Evolutionary conservation across 2,113 vertebrate genomes (phyloP).

Genomic region (human (Homo sapiens)): DNA sequence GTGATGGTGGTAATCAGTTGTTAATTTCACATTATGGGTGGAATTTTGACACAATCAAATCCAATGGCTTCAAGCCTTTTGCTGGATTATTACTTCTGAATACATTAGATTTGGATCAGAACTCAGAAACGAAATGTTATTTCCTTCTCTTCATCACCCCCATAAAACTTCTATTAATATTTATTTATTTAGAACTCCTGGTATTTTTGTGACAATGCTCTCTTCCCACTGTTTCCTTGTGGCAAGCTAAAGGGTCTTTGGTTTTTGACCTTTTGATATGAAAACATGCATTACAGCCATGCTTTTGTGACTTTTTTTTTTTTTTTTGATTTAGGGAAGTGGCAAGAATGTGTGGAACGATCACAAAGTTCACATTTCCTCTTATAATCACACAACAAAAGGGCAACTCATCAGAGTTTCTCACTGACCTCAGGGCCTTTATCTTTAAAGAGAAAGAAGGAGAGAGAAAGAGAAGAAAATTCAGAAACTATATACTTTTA

Average conservation of each 20-base stretch:
- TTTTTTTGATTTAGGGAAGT: constrained; percentile 74
- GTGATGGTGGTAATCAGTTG: background rate
- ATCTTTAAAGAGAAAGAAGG: background rate
- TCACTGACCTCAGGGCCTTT: constrained; percentile 41
- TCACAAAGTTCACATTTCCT: constrained; percentile 76
- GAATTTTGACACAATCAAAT: background rate
- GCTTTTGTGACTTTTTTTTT: constrained; percentile 16
- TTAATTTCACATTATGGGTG: background rate
- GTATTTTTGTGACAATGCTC: constrained; percentile 41
- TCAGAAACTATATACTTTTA: constrained; percentile 27
- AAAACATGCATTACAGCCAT: constrained; percentile 47
- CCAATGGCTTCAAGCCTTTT: background rate
- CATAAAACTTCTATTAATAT: background rate
- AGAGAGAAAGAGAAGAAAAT: background rate
- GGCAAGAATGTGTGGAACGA: constrained; percentile 62
- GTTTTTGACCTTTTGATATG: constrained; percentile 61
- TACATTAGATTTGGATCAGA: constrained; percentile 25
- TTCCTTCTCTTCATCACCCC: background rate
- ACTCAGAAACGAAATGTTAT: background rate
- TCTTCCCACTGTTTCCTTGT: constrained; percentile 52
- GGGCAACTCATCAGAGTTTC: constrained; percentile 50
- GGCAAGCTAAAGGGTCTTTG: constrained; percentile 12
- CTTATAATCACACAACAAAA: constrained; percentile 75
- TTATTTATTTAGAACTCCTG: background rate
- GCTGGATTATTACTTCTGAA: constrained; percentile 16